Base-by-base conservation (phyloP, 2,113 vertebrate genomes). In the Mustelus asterias region DNA sequence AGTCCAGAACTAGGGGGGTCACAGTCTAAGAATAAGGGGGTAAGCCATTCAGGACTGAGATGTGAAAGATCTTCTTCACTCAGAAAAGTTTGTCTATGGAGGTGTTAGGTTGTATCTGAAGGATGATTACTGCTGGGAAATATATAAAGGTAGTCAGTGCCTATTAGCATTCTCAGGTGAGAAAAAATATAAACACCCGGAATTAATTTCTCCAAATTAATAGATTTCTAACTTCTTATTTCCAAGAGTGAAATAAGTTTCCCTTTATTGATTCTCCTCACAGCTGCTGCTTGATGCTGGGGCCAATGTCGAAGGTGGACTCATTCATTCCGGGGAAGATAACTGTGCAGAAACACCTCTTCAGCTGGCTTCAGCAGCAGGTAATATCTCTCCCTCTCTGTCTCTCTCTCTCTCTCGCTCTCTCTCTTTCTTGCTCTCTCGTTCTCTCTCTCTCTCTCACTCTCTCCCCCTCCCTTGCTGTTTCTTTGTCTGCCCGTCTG, bases 231-330 rank as follows among this genome's bases (percentile, higher is more conserved):
- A 33, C 60, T 33, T 60, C 20, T 65, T 65, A 16, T 22, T 65
- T 44, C 78, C 37, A 65, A 63, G 63, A 11, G 29, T 33, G 29
- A 90, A 92, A 65, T 92, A 37, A 65, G 5, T 65, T 65, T 92
- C 4, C 65, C 89, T 37, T 63, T 6, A 90, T 63, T 90, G 29
- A 16, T 16, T 26, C 54, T 6, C 88, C 9, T 44, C 44, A 58
- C 97, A 99, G 99, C 97, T 99, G 96, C 98, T 99, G 92, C 96
- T 99, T 97, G 99, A 99, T 3, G 99, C 99, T 0, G 99, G 99
- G 10, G 98, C 99, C 95, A 98, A 98, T 0, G 98, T 99, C 37
- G 99, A 99, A 96, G 99, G 99, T 80, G 99, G 98, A 0, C 98
- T 98, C 0, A 97, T 98, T 10, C 98, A 97, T 96, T 98, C 98